These are phyloP conservation scores for Platycercus adscitus DNA, from an alignment of 2,113 vertebrate genomes.

Conservation along the genomic window DNA sequence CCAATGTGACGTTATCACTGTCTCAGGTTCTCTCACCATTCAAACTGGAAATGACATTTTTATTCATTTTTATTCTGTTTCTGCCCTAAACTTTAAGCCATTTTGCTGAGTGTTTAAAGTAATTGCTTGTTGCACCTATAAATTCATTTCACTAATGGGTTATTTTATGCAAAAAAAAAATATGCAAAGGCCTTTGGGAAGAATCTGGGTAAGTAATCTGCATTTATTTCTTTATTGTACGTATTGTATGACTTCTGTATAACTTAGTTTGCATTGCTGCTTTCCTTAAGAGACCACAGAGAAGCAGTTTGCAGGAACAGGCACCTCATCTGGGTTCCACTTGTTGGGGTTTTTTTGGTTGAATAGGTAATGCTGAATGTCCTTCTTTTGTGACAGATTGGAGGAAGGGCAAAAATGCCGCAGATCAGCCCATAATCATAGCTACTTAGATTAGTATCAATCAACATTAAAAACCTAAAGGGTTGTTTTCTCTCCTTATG, in stretches of 20 bases:
- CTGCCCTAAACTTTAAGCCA: neutral
- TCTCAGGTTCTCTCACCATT: neutral
- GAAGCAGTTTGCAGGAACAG: neutral
- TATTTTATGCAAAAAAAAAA: neutral
- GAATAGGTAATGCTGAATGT: neutral
- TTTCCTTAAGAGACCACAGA: neutral
- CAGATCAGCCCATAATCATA: neutral
- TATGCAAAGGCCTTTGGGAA: neutral
- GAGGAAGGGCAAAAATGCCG: neutral
- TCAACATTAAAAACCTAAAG: neutral
- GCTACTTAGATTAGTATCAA: neutral
- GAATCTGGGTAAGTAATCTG: neutral
- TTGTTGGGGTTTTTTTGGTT: neutral
- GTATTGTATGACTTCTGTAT: neutral
- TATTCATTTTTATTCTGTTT: neutral
- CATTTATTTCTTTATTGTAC: neutral
- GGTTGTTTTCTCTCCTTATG: neutral
- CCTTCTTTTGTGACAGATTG: neutral
- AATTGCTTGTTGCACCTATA: neutral
- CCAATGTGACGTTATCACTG: fast-evolving
- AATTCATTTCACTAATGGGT: neutral
- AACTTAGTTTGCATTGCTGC: neutral
- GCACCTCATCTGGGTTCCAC: neutral
- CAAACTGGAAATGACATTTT: neutral
- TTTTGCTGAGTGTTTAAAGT: neutral